Base-by-base conservation (phyloP, 2,888 invertebrate species). In the Pachymerium ferrugineum region DNA sequence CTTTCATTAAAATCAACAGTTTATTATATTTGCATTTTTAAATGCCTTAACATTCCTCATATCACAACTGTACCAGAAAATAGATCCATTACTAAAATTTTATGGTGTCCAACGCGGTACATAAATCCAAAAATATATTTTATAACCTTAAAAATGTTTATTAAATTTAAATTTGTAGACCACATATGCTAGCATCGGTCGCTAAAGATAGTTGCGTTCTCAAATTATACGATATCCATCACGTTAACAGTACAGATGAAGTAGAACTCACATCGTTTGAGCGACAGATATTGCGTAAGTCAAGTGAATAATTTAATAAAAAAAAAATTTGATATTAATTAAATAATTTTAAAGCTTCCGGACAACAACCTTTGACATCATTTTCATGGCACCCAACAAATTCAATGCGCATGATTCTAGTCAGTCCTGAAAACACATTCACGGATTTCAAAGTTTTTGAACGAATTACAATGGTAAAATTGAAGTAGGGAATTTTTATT, bases 321-420 rank as follows among this genome's bases (percentile, higher is more conserved):
- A n/a, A n/a, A n/a, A n/a, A n/a, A n/a, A n/a, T n/a, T n/a, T n/a
- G n/a, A n/a, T n/a, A n/a, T n/a, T 25, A 14, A 6, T 25, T 14
- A 22, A 5, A 16, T 10, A 28, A 12, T 19, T 68, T 19, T 68
- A 69, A 35, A 35, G 80, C 80, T 29, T 74, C 72, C 25, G 76
- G 76, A 19, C 78, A 79, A 33, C 79, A 78, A 69, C 76, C 75
- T 62, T 83, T 94, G 14, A 88, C 89, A 10, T 90, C 93, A 75
- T 91, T 93, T 82, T 88, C 90, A 35, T 97, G 97, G 94, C 96
- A 97, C 84, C 90, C 91, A 1, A 85, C 85, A 3, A 89, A 93
- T 79, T 90, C 90, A 81, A 92, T 92, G 79, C 84, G 92, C 33
- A 84, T 94, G 77, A 83, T 94, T 42, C 77, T 78, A 62, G 74